These are phyloP conservation scores for Dunckerocampus dactyliophorus DNA, from an alignment of 2,113 vertebrate genomes.

Conservation along the genomic window DNA sequence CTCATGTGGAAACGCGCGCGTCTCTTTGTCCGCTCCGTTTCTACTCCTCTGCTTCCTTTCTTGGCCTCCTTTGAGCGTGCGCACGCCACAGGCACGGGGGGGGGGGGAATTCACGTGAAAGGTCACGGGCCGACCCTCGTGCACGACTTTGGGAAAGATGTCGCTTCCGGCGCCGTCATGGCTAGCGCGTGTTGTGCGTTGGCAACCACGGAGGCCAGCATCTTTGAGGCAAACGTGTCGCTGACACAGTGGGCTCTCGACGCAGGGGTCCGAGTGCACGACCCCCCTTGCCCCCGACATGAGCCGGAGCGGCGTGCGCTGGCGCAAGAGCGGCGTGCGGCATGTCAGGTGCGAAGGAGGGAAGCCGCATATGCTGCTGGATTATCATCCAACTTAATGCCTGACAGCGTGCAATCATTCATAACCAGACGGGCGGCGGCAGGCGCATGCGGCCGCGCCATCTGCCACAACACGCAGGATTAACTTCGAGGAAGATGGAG, in stretches of 20 bases:
- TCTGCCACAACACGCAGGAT: slow-evolving; percentile 59
- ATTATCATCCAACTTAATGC: slow-evolving; percentile 78
- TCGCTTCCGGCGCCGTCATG: no score
- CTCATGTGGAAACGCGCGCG: slow-evolving; percentile 53
- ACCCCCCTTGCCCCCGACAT: no score
- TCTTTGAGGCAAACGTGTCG: no score
- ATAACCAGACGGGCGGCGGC: slow-evolving; percentile 64
- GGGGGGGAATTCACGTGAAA: no score
- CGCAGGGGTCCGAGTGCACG: no score
- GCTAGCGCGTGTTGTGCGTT: no score
- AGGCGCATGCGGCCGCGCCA: slow-evolving; percentile 42
- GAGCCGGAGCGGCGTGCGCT: no score
- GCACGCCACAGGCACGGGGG: neutral
- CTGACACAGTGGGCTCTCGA: no score
- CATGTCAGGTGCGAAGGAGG: slow-evolving; percentile 11
- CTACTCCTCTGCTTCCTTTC: slow-evolving; percentile 30
- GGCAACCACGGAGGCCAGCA: no score
- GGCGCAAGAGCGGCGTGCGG: neutral
- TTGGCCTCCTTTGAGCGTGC: neutral
- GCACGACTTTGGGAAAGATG: no score
- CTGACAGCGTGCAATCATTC: slow-evolving; percentile 69
- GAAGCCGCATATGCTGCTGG: slow-evolving; percentile 71
- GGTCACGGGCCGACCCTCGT: no score
- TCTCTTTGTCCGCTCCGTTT: slow-evolving; percentile 48
- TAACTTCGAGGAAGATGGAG: slow-evolving; percentile 67